These are phyloP conservation scores for Thinocorus orbignyianus DNA, from an alignment of 2,113 vertebrate genomes.

Conservation along the genomic window DNA sequence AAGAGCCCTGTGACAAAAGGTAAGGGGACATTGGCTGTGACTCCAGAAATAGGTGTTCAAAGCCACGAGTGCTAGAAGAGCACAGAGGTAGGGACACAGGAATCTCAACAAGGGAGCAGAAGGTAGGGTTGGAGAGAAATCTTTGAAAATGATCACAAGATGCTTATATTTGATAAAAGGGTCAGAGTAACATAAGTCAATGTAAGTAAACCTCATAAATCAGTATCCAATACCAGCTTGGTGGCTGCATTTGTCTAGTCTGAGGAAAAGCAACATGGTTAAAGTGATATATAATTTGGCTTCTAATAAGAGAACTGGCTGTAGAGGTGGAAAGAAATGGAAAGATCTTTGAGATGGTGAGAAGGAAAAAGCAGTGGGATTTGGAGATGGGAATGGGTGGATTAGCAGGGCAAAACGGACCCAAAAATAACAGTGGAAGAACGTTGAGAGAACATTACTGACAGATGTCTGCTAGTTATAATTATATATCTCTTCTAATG, in stretches of 20 bases:
- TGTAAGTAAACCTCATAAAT: background rate
- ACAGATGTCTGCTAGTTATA: slow-evolving; percentile 41
- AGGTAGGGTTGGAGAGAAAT: background rate
- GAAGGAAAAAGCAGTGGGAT: slow-evolving; percentile 33
- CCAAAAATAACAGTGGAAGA: slow-evolving; percentile 51
- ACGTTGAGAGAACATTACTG: slow-evolving; percentile 40
- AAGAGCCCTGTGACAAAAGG: background rate
- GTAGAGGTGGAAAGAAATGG: slow-evolving; percentile 31
- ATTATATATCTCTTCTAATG: slow-evolving; percentile 35
- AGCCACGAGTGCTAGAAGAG: background rate
- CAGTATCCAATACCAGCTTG: background rate
- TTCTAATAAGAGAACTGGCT: slow-evolving; percentile 21
- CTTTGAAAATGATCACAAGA: background rate
- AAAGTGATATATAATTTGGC: background rate
- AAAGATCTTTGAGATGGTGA: slow-evolving; percentile 23
- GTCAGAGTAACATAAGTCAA: background rate
- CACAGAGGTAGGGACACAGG: background rate
- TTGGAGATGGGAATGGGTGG: slow-evolving; percentile 23
- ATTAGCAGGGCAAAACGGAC: slow-evolving; percentile 16
- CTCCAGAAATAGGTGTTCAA: slow-evolving; percentile 23
- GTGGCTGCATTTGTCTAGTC: background rate
- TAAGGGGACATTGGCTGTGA: background rate
- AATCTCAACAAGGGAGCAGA: background rate
- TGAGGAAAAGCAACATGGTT: background rate
- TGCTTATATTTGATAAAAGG: background rate